A percentile compares a stretch with the other conserved stretches of the same genome.
These are phyloP conservation scores for Drosophila pectinifera DNA, from an alignment of 1,140 invertebrate species.

Conservation along the genomic window DNA sequence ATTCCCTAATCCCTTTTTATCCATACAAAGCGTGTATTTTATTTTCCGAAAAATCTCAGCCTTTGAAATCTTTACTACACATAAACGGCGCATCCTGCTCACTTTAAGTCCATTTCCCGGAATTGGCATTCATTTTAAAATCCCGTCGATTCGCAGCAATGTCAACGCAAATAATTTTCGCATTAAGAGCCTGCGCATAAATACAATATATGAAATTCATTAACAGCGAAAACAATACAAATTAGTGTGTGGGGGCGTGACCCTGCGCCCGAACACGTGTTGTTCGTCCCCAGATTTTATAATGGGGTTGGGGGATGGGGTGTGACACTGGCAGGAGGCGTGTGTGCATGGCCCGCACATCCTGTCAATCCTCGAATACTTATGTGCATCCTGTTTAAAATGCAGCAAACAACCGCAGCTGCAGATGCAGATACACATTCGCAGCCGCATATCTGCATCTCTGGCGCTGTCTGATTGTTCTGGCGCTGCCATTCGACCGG, in stretches of 20 bases:
- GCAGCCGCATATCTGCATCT: conserved; percentile 40
- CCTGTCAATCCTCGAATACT: conserved; percentile 80
- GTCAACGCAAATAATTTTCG: conserved; percentile 34
- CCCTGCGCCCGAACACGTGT: conserved; percentile 29
- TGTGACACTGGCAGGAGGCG: conserved; percentile 11
- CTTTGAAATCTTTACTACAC: not conserved
- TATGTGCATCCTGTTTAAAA: conserved; percentile 77
- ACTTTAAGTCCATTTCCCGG: not conserved
- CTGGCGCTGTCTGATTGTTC: conserved; percentile 36
- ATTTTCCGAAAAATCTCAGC: not conserved
- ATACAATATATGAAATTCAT: conserved; percentile 50
- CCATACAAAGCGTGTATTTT: not conserved
- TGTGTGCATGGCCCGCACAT: conserved; percentile 74
- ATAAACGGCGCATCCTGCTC: not conserved
- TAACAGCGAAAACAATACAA: conserved; percentile 45
- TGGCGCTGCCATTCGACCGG: conserved; percentile 69
- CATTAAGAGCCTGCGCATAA: conserved; percentile 25
- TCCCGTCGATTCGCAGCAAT: conserved; percentile 1
- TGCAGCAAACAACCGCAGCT: conserved; percentile 46
- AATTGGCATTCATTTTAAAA: conserved; percentile 6
- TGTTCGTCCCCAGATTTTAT: conserved; percentile 13
- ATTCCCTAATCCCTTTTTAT: not conserved
- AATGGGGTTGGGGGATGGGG: not conserved
- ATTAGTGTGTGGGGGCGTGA: conserved; percentile 33
- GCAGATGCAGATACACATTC: conserved; percentile 57